Percentiles rank a stretch among this genome's conserved stretches.
Conservation (phyloP, 1,140 invertebrate genomes). For the Dendroctonus ponderosae region DNA sequence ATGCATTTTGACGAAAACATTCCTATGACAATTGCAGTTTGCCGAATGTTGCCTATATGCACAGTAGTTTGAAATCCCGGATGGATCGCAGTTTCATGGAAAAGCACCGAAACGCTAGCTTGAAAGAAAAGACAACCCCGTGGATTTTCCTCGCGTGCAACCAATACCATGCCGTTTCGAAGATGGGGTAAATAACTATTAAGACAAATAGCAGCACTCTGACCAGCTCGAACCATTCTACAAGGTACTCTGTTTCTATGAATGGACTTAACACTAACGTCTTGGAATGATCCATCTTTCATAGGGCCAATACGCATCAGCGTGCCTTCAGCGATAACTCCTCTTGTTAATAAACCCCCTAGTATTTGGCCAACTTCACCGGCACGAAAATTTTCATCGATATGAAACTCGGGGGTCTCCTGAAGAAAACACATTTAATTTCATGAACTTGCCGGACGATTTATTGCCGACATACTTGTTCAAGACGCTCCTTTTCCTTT, state of each 20-base stretch:
- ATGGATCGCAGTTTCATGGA: constrained; percentile 79
- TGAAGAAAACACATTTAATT: constrained; percentile 43
- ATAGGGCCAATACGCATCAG: constrained; percentile 74
- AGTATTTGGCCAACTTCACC: constrained; percentile 79
- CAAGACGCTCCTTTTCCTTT: constrained; percentile 70
- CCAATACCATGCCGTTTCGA: constrained; percentile 82
- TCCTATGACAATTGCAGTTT: constrained; percentile 84
- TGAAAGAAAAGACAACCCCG: constrained; percentile 53
- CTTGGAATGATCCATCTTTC: constrained; percentile 77
- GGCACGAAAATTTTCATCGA: constrained; percentile 90
- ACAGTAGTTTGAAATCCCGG: constrained; percentile 91
- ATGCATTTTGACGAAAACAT: constrained; percentile 61
- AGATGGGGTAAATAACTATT: constrained; percentile 58
- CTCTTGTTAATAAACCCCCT: constrained; percentile 82
- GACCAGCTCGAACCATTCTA: constrained; percentile 81
- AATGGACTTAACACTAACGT: constrained; percentile 77
- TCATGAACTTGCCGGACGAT: background rate
- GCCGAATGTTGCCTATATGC: constrained; percentile 91
- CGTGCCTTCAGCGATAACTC: constrained; percentile 82
- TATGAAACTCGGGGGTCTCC: constrained; percentile 82
- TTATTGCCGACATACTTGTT: constrained; percentile 55
- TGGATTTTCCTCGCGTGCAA: constrained; percentile 50
- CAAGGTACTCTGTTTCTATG: constrained; percentile 90
- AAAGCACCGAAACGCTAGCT: constrained; percentile 83
- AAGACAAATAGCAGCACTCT: constrained; percentile 87